These are phyloP conservation scores for Semicossyphus pulcher DNA, from an alignment of 2,113 vertebrate species.

Conservation along the genomic window DNA sequence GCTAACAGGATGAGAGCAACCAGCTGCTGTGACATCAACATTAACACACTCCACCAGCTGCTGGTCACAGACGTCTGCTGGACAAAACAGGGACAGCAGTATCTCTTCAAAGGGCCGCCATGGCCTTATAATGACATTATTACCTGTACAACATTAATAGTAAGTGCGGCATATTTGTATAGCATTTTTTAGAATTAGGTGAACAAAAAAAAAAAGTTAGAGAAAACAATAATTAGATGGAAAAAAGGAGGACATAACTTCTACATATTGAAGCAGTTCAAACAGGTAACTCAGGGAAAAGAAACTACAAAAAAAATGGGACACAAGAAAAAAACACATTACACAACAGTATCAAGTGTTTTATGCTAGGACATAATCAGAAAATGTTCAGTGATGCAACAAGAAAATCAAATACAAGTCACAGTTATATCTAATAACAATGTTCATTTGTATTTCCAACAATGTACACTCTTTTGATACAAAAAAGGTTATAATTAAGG, in stretches of 20 bases:
- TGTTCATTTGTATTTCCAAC: no score
- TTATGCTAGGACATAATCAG: no score
- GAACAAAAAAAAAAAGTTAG: conserved; percentile 8
- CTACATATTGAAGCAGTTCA: background rate
- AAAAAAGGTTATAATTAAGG: no score
- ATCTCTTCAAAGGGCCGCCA: conserved; percentile 53
- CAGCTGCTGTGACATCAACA: conserved; percentile 81
- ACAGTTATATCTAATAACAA: no score
- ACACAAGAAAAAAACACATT: no score
- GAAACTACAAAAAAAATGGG: no score
- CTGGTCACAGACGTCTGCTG: conserved; percentile 68
- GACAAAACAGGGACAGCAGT: conserved; percentile 65
- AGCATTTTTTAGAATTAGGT: no score
- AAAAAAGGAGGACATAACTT: background rate
- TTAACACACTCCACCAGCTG: conserved; percentile 79
- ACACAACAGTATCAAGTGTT: no score
- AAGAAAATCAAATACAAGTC: no score
- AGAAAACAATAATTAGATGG: background rate
- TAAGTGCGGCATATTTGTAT: background rate
- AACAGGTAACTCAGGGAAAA: no score
- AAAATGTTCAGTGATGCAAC: no score
- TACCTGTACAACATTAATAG: conserved; percentile 35
- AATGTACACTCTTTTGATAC: no score
- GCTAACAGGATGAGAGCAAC: conserved; percentile 81
- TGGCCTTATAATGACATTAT: conserved; percentile 60